phyloP scores from a whole-genome alignment of 2,113 vertebrate genomes.

The Uropsilus gracilis region DNA sequence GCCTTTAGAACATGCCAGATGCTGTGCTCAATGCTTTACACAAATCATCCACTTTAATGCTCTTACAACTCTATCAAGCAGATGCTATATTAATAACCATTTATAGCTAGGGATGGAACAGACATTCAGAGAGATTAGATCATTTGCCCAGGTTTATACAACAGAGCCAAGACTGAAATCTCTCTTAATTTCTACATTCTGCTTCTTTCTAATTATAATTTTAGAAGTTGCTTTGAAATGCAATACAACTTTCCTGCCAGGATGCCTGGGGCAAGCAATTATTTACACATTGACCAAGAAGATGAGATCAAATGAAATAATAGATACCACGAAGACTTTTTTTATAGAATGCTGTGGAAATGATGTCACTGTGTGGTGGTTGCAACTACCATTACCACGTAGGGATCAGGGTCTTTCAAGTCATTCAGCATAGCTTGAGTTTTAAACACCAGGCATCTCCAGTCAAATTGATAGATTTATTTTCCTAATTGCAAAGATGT shows the following conservation, averaged over 20 bases:
- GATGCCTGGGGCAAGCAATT: background rate
- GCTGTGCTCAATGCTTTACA: background rate
- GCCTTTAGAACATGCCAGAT: background rate
- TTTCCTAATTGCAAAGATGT: no score
- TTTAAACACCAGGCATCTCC: background rate
- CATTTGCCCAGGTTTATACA: background rate
- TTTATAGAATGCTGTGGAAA: background rate
- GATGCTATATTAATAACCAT: background rate
- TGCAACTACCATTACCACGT: background rate
- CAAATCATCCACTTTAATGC: background rate
- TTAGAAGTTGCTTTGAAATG: background rate
- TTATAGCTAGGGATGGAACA: background rate
- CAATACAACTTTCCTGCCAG: background rate
- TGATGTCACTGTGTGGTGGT: background rate
- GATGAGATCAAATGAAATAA: background rate
- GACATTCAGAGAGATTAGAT: background rate
- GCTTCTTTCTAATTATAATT: background rate
- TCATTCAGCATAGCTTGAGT: background rate
- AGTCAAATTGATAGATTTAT: background rate
- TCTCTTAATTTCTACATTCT: background rate
- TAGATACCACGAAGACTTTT: background rate
- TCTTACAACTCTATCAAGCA: background rate
- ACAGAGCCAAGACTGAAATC: background rate
- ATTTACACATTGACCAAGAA: background rate
- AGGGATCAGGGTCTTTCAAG: background rate